Conservation (phyloP, 2,113 vertebrate genomes). For the Cygnus atratus region DNA sequence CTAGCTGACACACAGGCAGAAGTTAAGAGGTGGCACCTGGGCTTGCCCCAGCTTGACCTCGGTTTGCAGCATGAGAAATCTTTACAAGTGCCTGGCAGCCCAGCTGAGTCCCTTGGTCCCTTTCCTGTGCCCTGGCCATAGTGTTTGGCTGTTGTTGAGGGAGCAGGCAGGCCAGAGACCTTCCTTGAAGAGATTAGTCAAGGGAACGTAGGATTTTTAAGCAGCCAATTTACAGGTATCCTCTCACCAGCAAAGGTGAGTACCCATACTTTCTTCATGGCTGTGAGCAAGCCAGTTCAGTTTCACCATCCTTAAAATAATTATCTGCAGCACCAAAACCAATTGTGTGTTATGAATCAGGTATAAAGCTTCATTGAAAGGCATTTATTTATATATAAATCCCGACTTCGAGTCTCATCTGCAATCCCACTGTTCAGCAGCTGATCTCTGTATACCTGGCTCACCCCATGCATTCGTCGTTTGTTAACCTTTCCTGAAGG, state of each 20-base stretch:
- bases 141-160: not conserved
- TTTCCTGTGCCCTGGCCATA: not conserved
- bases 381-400: not conserved
- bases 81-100: not conserved
- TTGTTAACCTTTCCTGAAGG: slow-evolving; percentile 29
- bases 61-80: not conserved
- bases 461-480: not conserved
- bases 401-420: not conserved
- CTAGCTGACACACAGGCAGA: not conserved
- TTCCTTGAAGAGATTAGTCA: not conserved
- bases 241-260: not conserved
- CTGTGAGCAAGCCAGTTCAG: not conserved
- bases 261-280: not conserved
- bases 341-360: not conserved
- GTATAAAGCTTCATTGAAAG: not conserved
- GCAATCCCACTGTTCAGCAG: not conserved
- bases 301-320: not conserved
- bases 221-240: not conserved
- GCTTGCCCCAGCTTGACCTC: not conserved
- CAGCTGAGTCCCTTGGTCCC: not conserved
- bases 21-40: not conserved
- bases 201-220: not conserved
- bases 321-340: not conserved
- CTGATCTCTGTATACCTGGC: not conserved
- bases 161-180: not conserved